Base-by-base conservation (phyloP, 1,140 invertebrate genomes). In the Hycleus cichorii region DNA sequence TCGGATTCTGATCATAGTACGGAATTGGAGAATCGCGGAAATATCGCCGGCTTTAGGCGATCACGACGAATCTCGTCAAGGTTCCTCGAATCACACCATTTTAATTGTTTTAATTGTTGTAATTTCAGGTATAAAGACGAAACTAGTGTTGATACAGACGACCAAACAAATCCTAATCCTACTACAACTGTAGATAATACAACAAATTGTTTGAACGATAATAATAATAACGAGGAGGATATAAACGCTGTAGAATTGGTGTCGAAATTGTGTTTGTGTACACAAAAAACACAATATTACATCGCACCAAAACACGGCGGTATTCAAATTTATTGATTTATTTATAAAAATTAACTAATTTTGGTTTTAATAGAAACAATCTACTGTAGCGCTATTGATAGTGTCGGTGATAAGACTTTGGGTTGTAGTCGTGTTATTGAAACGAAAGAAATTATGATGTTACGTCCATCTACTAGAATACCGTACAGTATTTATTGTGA, bases 401-500 rank as follows among this genome's bases (percentile, higher is more conserved):
- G 52, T 51, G 64, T 73, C 39, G 64, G 53, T 54, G 66, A 69
- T 24, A 64, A 65, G 58, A 39, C 69, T 9, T 60, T 73, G 27
- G 72, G 72, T n/a, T 73, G 72, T 57, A 69, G 62, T 62, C 66
- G 63, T 59, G 44, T 62, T 46, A 63, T 71, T 5, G 55, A 65
- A 49, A 42, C 39, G 56, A 24, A 52, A 39, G 58, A 67, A 43
- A 47, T 51, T 47, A 12, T 59, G 78, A 45, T 93, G 71, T 74
- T 87, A 11, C 78, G 93, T 39, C 85, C 92, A 1, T 89, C 90
- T 45, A 81, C 83, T 1, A 80, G 87, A 47, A 84, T 93, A 48
- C 90, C 91, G 32, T 95, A 88, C 73, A 83, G 89, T 69, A 83
- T 91, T n/a, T 75, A 92, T 2, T 96, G 93, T 74, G 81, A 85